Base-by-base conservation (phyloP, 2,888 invertebrate species). In the Drosophila greeni region DNA sequence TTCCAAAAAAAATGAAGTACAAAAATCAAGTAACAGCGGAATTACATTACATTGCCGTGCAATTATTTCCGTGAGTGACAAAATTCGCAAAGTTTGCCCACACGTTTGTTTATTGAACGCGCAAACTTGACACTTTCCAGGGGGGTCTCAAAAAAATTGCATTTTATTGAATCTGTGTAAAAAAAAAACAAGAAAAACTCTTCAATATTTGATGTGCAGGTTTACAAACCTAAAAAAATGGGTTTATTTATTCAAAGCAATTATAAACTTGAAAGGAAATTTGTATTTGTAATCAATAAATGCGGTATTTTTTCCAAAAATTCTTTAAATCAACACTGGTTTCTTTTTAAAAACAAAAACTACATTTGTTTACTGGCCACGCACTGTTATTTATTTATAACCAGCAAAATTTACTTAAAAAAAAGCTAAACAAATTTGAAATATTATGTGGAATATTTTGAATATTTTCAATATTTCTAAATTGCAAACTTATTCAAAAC, bases 101-200 rank as follows among this genome's bases (percentile, higher is more conserved):
- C 55, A 52, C 48, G 34, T 56, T 52, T 52, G 11, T 23, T 16
- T 16, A n/a, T 52, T 52, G 14, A 14, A 31, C 14, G 20, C 14
- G 29, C 14, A 20, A 31, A 47, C 45, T 47, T 31, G 29, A 47
- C 18, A 31, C 29, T 31, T 20, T 18, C n/a, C n/a, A 18, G 18
- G 18, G 14, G 7, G 5, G 12, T 26, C 2, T 14, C 14, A 45
- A 18, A 34, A 40, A 47, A 42, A 8, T 1, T 0, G 7, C 8
- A 12, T 24, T 37, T 12, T 48, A 18, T 20, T 0, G 5, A 29
- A 18, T 18, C 7, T 5, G 18, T 26, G 23, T 14, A 20, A 14
- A 9, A 37, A 37, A 16, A 11, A 48, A 24, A 24, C 26, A 9
- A 9, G 47, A 45, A 64, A 37, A 31, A 26, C 47, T 20, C 24